Evolutionary conservation across 2,888 invertebrate genomes (phyloP).

Genomic region (Schrankia costaestrigalis): DNA sequence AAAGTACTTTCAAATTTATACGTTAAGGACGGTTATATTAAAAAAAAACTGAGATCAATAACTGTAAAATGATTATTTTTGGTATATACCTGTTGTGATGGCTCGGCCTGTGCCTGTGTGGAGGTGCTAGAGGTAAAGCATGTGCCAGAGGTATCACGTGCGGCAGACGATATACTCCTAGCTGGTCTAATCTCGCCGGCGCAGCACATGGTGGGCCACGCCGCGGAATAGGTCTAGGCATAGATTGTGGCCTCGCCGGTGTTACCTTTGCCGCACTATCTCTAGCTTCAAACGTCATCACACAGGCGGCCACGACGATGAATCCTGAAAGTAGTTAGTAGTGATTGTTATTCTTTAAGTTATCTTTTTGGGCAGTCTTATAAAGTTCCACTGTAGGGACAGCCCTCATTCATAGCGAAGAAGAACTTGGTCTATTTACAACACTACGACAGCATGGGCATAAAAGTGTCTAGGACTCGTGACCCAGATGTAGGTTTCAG

Average conservation of each 20-base stretch:
- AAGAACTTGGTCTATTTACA: too few relatives aligned
- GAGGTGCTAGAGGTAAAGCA: conserved; percentile 61
- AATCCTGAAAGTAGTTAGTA: conserved; percentile 88
- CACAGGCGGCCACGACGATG: conserved; percentile 97
- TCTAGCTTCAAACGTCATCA: conserved; percentile 98
- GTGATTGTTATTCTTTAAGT: too few relatives aligned
- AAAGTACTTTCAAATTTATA: too few relatives aligned
- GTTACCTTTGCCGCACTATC: conserved; percentile 95
- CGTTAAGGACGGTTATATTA: too few relatives aligned
- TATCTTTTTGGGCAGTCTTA: too few relatives aligned
- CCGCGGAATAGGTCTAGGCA: conserved; percentile 76
- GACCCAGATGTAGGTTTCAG: too few relatives aligned
- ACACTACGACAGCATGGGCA: too few relatives aligned
- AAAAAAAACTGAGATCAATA: conserved; percentile 2
- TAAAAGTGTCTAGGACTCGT: too few relatives aligned
- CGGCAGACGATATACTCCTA: conserved; percentile 84
- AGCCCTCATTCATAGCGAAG: too few relatives aligned
- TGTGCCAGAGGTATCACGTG: conserved; percentile 78
- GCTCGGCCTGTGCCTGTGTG: conserved; percentile 62
- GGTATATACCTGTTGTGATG: conserved; percentile 58
- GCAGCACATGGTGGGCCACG: conserved; percentile 71
- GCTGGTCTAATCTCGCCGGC: conserved; percentile 82
- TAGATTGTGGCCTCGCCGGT: conserved; percentile 83
- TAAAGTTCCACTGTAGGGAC: too few relatives aligned
- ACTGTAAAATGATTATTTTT: conserved; percentile 2